Evolutionary conservation across 2,113 vertebrate genomes (phyloP).

Genomic region (Cyanoderma ruficeps): DNA sequence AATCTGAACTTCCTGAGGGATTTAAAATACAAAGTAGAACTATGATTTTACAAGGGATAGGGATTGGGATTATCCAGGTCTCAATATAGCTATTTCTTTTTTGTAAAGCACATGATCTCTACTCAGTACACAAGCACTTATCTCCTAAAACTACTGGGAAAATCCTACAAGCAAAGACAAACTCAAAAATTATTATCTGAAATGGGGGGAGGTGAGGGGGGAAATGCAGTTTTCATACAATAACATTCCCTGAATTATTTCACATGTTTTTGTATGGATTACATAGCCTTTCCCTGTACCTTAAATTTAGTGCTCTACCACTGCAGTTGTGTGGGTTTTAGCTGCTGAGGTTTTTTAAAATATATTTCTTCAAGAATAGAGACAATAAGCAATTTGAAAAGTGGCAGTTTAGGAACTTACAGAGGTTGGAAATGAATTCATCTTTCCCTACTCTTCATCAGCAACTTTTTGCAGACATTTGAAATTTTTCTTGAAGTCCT

Average conservation of each 20-base stretch:
- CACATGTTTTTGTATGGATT: not conserved
- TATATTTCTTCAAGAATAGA: not conserved
- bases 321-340: not conserved
- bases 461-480: not conserved
- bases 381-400: not conserved
- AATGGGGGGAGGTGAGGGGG: not conserved
- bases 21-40: slow-evolving; percentile 53
- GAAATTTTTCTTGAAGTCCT: not conserved
- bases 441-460: not conserved
- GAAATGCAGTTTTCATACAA: not conserved
- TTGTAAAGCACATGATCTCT: not conserved
- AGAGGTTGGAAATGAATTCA: not conserved
- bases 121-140: not conserved
- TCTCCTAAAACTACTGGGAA: not conserved
- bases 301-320: not conserved
- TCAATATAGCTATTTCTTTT: slow-evolving; percentile 49
- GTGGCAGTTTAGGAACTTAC: not conserved
- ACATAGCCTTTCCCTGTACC: not conserved
- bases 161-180: not conserved
- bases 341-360: not conserved
- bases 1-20: slow-evolving; percentile 37
- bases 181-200: not conserved
- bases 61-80: slow-evolving; percentile 34
- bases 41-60: slow-evolving; percentile 28
- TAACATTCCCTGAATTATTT: not conserved